Evolutionary conservation across 2,113 vertebrate genomes (phyloP).

Genomic region (Columba livia): DNA sequence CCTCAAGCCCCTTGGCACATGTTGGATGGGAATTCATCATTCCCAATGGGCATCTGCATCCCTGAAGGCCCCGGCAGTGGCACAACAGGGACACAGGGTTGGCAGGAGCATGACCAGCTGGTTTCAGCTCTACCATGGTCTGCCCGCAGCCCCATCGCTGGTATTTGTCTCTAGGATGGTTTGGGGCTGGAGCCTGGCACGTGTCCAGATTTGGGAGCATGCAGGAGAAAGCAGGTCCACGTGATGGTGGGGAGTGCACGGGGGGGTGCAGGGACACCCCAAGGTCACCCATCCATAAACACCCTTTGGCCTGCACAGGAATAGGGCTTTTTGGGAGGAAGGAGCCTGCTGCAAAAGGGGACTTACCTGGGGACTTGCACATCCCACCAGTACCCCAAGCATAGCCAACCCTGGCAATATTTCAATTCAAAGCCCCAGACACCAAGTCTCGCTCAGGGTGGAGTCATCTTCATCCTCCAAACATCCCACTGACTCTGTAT

Average conservation of each 20-base stretch:
- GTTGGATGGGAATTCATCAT: neutral
- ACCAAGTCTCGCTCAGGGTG: fast-evolving
- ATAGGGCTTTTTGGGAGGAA: neutral
- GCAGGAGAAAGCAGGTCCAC: neutral
- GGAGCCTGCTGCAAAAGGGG: fast-evolving
- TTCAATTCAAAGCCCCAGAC: neutral
- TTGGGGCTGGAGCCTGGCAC: neutral
- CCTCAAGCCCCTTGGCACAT: neutral
- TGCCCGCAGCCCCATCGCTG: fast-evolving
- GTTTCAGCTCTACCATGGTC: neutral
- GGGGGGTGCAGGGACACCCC: neutral
- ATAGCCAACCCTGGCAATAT: neutral
- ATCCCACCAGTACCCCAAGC: fast-evolving
- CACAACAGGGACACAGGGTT: fast-evolving
- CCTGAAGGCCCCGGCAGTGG: neutral
- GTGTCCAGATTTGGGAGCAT: fast-evolving
- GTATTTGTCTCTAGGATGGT: neutral
- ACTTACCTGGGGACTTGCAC: neutral
- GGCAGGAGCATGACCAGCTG: fast-evolving
- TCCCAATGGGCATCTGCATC: neutral
- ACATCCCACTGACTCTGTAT: fast-evolving
- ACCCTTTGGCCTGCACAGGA: neutral
- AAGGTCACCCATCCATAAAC: neutral
- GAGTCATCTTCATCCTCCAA: neutral
- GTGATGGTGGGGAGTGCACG: neutral